Evolutionary conservation across 1,140 invertebrate genomes (phyloP).

Genomic region (Aleiodes sp.): DNA sequence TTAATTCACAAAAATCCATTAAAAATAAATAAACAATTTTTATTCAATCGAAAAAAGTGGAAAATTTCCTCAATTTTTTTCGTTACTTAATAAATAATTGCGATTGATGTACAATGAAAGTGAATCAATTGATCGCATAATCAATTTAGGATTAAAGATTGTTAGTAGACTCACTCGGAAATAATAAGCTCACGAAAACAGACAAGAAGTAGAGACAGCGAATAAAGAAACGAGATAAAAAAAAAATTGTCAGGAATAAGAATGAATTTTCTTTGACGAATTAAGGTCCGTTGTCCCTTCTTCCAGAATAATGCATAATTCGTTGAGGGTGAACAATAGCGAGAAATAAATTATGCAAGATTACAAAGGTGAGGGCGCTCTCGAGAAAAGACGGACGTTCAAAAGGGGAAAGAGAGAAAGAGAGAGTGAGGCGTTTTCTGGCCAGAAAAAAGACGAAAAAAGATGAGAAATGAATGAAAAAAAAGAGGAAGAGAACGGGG

Average conservation of each 20-base stretch:
- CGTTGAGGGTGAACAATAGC: constrained; percentile 51
- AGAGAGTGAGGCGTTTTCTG: constrained; percentile 19
- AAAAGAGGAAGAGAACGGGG: not conserved
- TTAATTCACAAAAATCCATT: too few species aligned
- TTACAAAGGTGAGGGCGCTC: constrained; percentile 48
- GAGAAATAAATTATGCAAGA: constrained; percentile 63
- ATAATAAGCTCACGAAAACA: constrained; percentile 13
- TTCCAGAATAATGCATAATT: constrained; percentile 56
- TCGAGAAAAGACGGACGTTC: constrained; percentile 18
- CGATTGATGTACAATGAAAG: too few species aligned
- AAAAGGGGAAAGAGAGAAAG: not conserved
- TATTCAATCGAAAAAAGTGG: too few species aligned
- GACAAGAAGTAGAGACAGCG: not conserved
- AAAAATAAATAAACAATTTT: too few species aligned
- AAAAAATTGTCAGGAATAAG: constrained; percentile 45
- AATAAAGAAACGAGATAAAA: constrained; percentile 35
- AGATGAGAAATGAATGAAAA: constrained; percentile 13
- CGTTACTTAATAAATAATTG: not conserved
- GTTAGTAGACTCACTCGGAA: constrained; percentile 27
- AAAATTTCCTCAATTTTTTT: too few species aligned
- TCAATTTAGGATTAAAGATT: constrained; percentile 22
- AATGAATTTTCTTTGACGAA: constrained; percentile 56
- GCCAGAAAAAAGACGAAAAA: constrained; percentile 30
- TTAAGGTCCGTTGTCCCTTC: constrained; percentile 45
- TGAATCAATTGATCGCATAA: constrained; percentile 31